Conservation (phyloP, 2,113 vertebrate genomes). For the Pachyramphus minor region DNA sequence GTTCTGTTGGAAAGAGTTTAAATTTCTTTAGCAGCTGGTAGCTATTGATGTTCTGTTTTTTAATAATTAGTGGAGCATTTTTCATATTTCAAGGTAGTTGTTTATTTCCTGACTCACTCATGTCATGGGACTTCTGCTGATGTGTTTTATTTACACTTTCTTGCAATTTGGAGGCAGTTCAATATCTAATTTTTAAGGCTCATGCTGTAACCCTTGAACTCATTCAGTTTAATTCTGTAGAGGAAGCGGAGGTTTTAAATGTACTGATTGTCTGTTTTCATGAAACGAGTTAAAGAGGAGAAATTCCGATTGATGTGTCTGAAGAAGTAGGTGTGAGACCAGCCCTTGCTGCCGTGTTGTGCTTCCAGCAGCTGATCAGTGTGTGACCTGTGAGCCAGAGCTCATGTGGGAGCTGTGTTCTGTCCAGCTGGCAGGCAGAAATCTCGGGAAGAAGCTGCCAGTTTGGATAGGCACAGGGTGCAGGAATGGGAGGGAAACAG, state of each 20-base stretch:
- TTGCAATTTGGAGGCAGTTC: neutral
- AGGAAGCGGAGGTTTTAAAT: neutral
- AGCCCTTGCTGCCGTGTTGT: fast-evolving
- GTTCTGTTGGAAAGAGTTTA: neutral
- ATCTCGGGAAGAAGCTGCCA: neutral
- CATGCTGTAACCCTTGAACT: neutral
- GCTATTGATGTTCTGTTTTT: neutral
- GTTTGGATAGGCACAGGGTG: fast-evolving
- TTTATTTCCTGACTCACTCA: neutral
- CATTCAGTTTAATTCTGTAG: neutral
- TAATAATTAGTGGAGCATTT: neutral
- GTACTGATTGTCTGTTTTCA: neutral
- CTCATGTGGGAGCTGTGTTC: neutral
- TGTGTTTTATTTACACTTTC: neutral
- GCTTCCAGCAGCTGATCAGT: neutral
- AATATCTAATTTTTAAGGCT: neutral
- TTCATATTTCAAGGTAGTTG: neutral
- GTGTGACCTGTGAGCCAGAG: neutral
- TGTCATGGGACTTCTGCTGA: neutral
- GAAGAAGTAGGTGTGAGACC: neutral
- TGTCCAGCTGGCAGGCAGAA: neutral
- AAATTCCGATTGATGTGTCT: neutral
- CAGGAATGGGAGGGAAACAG: neutral
- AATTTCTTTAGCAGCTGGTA: neutral
- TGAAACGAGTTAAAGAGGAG: neutral